Conservation (phyloP, 1,140 invertebrate genomes). For the Pseudachorutes palmiensis region DNA sequence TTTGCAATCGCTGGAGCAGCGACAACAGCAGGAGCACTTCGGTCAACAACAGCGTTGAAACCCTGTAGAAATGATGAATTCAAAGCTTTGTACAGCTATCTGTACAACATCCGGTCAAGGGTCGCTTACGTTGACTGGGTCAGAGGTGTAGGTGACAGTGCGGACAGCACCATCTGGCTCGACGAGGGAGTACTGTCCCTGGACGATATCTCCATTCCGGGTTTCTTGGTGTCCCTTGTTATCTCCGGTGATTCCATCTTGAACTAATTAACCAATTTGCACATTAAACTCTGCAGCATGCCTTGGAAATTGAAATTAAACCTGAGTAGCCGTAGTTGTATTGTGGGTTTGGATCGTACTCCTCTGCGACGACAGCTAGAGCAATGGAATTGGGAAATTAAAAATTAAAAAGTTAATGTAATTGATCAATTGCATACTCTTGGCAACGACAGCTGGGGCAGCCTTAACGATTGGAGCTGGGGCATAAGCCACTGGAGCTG, state of each 20-base stretch:
- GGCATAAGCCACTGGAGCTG: background rate
- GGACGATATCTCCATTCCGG: slow-evolving; percentile 14
- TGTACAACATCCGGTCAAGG: background rate
- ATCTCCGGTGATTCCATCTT: slow-evolving; percentile 8
- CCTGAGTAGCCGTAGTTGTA: slow-evolving; percentile 22
- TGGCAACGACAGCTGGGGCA: background rate
- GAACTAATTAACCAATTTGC: background rate
- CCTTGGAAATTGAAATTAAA: background rate
- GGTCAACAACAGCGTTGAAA: background rate
- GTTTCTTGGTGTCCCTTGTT: slow-evolving; percentile 11
- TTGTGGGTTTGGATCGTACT: slow-evolving; percentile 17
- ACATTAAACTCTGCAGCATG: background rate
- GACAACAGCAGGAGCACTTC: background rate
- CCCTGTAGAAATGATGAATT: slow-evolving; percentile 31
- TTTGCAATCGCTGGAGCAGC: background rate
- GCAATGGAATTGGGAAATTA: background rate
- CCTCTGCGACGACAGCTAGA: slow-evolving; percentile 10
- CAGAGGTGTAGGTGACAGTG: slow-evolving; percentile 20
- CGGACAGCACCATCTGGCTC: slow-evolving; percentile 23
- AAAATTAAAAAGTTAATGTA: background rate
- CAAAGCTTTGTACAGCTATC: background rate
- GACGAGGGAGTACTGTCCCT: slow-evolving; percentile 3
- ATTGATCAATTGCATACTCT: background rate
- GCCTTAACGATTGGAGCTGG: too few species aligned
- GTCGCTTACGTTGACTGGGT: slow-evolving; percentile 16